A percentile compares a stretch with the other conserved stretches of the same genome.
phyloP scores from a whole-genome alignment of 1,140 invertebrate genomes.

The Aporrectodea caliginosa region DNA sequence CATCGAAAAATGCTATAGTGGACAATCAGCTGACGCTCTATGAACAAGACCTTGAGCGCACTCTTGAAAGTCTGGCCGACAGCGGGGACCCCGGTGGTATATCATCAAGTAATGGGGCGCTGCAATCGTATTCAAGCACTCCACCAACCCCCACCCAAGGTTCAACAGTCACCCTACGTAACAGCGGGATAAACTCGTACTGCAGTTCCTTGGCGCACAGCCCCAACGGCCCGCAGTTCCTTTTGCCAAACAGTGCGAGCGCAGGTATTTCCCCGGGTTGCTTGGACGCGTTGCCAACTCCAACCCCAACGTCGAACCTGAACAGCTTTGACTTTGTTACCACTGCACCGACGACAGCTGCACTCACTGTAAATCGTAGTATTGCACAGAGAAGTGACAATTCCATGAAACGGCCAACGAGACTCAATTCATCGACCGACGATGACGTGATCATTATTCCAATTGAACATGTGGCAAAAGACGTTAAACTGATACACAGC shows the following conservation, averaged over 20 bases:
- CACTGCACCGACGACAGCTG: too few species aligned
- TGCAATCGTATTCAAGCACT: neutral
- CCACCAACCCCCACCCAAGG: neutral
- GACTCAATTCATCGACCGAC: neutral
- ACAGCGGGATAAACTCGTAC: too few species aligned
- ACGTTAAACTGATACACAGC: neutral
- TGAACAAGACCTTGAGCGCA: neutral
- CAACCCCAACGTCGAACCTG: too few species aligned
- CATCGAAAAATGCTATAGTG: neutral
- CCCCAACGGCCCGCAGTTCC: neutral
- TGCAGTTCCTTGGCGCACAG: neutral
- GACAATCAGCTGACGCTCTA: neutral
- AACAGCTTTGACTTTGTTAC: too few species aligned
- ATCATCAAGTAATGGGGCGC: too few species aligned
- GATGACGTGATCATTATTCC: neutral
- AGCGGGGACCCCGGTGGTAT: too few species aligned
- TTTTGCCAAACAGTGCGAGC: neutral
- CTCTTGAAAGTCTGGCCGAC: neutral
- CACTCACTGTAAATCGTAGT: too few species aligned
- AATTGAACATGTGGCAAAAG: neutral
- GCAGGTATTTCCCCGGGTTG: neutral
- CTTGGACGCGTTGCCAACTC: neutral
- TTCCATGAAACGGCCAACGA: neutral
- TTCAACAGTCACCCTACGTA: neutral
- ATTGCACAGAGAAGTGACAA: too few species aligned